These are phyloP conservation scores for Epinephelus coioides DNA, from an alignment of 2,797 vertebrate genomes.

Conservation along the genomic window DNA sequence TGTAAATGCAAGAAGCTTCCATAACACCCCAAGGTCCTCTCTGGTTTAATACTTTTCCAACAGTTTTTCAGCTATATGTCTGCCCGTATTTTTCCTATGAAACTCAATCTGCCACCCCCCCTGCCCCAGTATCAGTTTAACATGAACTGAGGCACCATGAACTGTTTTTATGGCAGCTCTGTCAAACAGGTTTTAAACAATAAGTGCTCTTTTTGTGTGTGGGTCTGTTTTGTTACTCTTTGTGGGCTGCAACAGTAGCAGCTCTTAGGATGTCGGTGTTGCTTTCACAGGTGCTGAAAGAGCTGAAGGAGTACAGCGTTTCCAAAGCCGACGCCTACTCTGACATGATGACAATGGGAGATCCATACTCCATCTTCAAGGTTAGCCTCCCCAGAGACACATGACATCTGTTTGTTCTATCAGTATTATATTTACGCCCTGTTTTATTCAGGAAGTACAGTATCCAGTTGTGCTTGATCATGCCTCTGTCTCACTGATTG, in stretches of 20 bases:
- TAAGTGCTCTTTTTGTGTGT: constrained; percentile 12
- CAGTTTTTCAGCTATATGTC: background rate
- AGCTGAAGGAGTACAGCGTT: constrained; percentile 42
- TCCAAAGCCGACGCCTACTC: background rate
- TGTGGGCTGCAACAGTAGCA: constrained; percentile 41
- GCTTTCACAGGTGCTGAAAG: constrained; percentile 74
- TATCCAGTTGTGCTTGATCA: background rate
- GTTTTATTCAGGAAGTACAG: background rate
- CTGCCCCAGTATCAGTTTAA: constrained; percentile 35
- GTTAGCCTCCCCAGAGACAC: constrained; percentile 55
- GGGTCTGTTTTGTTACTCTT: constrained; percentile 15
- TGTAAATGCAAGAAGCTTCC: background rate
- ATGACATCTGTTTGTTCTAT: background rate
- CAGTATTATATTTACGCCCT: background rate
- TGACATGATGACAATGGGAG: constrained; percentile 33
- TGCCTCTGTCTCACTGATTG: too few relatives aligned
- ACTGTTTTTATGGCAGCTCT: background rate
- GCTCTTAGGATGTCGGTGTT: constrained; percentile 32
- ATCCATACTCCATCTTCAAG: constrained; percentile 75
- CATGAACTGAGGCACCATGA: constrained; percentile 15
- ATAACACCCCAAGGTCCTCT: constrained; percentile 8
- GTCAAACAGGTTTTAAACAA: constrained; percentile 53
- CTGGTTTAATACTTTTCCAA: background rate
- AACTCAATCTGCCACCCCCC: constrained; percentile 44
- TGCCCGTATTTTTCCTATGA: constrained; percentile 27